These are phyloP conservation scores for Drosophila burlai DNA, from an alignment of 1,140 invertebrate genomes.

Conservation along the genomic window DNA sequence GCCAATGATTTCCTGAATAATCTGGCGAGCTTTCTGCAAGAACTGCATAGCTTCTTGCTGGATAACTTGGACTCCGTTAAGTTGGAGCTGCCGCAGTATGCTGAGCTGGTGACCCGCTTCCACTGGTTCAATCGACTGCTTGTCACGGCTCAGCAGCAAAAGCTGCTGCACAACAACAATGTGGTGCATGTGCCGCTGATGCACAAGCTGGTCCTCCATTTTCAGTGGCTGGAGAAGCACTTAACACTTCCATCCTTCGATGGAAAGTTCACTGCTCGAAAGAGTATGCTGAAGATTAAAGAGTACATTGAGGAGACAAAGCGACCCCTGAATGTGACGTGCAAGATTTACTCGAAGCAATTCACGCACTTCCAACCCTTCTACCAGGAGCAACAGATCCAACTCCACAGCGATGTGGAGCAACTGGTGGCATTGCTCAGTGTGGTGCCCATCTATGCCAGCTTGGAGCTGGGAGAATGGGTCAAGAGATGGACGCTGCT, in stretches of 20 bases:
- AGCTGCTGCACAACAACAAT: slow-evolving; percentile 62
- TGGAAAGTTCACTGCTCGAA: neutral
- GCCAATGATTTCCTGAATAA: slow-evolving; percentile 65
- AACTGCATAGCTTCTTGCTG: slow-evolving; percentile 33
- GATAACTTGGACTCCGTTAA: slow-evolving; percentile 24
- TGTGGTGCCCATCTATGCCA: slow-evolving; percentile 63
- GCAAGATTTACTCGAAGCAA: slow-evolving; percentile 76
- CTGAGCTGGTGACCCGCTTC: slow-evolving; percentile 49
- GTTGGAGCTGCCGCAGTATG: slow-evolving; percentile 48
- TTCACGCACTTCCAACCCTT: slow-evolving; percentile 76
- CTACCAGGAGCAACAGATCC: slow-evolving; percentile 65
- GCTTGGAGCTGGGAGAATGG: slow-evolving; percentile 53
- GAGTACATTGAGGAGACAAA: slow-evolving; percentile 58
- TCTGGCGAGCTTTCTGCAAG: slow-evolving; percentile 50
- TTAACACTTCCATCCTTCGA: too few relatives aligned
- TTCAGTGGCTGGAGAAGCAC: slow-evolving; percentile 80
- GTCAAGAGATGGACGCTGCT: slow-evolving; percentile 47
- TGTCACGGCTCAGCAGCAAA: slow-evolving; percentile 47
- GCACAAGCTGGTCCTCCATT: slow-evolving; percentile 81
- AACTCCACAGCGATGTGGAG: slow-evolving; percentile 31
- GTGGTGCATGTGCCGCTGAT: slow-evolving; percentile 64
- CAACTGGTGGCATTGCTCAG: slow-evolving; percentile 42
- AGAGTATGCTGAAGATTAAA: slow-evolving; percentile 26
- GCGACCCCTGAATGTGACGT: slow-evolving; percentile 66
- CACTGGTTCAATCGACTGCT: slow-evolving; percentile 78